Percentiles rank a stretch among this genome's conserved stretches.
Conservation (phyloP, 2,888 invertebrate genomes). For the Catocala nupta region DNA sequence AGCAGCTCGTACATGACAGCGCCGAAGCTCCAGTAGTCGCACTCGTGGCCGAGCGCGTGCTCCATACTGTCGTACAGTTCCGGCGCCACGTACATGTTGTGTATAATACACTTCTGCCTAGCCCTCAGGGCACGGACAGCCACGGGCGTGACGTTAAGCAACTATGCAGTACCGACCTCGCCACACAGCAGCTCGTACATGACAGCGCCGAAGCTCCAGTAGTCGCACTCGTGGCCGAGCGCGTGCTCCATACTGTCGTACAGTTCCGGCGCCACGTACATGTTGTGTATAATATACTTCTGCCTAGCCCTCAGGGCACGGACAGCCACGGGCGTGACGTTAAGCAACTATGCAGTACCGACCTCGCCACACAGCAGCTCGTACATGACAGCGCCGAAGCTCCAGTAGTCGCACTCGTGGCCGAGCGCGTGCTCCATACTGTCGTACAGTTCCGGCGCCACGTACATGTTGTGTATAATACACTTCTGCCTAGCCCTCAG, state of each 20-base stretch:
- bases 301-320: too few species aligned
- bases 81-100: slow-evolving; percentile 87
- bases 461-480: slow-evolving; percentile 66
- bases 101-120: neutral
- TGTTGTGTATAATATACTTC: slow-evolving; percentile 20
- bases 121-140: too few species aligned
- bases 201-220: slow-evolving; percentile 95
- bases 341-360: slow-evolving; percentile 55
- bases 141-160: too few species aligned
- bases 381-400: slow-evolving; percentile 94
- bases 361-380: slow-evolving; percentile 94
- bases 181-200: slow-evolving; percentile 95
- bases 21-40: slow-evolving; percentile 96
- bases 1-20: slow-evolving; percentile 94
- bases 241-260: slow-evolving; percentile 54
- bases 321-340: too few species aligned
- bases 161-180: slow-evolving; percentile 86
- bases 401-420: slow-evolving; percentile 92
- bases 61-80: slow-evolving; percentile 79
- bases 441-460: slow-evolving; percentile 88
- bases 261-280: slow-evolving; percentile 89
- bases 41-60: slow-evolving; percentile 62
- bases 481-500: too few species aligned
- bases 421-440: slow-evolving; percentile 50
- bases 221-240: slow-evolving; percentile 87